Percentiles rank a stretch among this genome's conserved stretches.
Evolutionary conservation across 2,797 vertebrate genomes (phyloP).

Genomic region (Urosaurus nigricauda): DNA sequence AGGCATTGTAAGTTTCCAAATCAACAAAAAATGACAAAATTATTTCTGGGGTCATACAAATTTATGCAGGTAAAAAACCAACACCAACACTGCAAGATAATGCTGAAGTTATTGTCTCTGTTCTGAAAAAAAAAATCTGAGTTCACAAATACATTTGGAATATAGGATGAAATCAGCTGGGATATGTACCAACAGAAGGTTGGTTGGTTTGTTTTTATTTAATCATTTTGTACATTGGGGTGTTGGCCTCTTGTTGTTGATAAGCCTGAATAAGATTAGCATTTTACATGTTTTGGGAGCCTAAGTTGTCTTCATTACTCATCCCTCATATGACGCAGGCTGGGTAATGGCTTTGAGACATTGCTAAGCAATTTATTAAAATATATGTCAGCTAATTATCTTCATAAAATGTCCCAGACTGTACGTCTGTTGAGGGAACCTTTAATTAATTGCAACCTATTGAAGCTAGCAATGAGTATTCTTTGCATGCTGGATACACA

Average conservation of each 20-base stretch:
- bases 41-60: neutral
- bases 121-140: neutral
- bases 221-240: constrained; percentile 29
- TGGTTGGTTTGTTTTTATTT: neutral
- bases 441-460: constrained; percentile 21
- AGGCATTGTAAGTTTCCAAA: neutral
- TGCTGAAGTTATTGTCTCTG: neutral
- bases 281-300: constrained; percentile 7
- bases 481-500: constrained; percentile 31
- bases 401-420: constrained; percentile 14
- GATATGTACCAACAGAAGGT: neutral
- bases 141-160: neutral
- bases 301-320: constrained; percentile 29
- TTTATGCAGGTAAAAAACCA: neutral
- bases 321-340: neutral
- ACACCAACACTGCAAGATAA: neutral
- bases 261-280: constrained; percentile 21
- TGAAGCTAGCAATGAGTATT: constrained; percentile 9
- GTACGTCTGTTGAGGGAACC: constrained; percentile 27
- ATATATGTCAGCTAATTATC: constrained; percentile 20
- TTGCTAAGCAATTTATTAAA: constrained; percentile 11
- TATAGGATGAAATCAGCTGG: neutral
- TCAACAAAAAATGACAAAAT: neutral
- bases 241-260: constrained; percentile 26
- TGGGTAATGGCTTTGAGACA: constrained; percentile 29